Base-by-base conservation (phyloP, 2,888 invertebrate species). In the Hydriomena furcata region DNA sequence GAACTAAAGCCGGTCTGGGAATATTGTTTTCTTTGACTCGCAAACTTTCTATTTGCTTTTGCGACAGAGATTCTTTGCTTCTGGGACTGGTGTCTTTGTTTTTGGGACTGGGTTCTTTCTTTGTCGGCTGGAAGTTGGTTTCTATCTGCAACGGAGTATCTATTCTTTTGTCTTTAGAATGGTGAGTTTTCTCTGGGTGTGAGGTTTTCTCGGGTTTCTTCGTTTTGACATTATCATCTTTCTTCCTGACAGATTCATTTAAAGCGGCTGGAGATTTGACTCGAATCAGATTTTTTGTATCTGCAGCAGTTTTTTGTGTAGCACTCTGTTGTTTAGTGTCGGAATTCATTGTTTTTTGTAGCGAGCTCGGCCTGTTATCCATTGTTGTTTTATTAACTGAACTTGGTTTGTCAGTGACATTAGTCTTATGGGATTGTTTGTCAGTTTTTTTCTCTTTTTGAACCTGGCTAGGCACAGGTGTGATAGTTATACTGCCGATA, bases 401-500 rank as follows among this genome's bases (percentile, higher is more conserved):
- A 31, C 20, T 31, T 5, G 27, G 44, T 21, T 5, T 30, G 1
- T 34, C 34, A 1, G 37, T 12, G 4, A 24, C 24, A 11, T 7
- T 27, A n/a, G 23, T 23, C 31, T 41, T 31, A n/a, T 6, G 2
- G 23, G 1, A 12, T 13, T 24, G 17, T 25, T 52, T 46, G 0
- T 52, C 47, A 13, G 78, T 74, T 47, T 82, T 82, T 4, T 81
- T 77, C 42, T 82, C 61, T 73, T 78, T 7, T 49, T 74, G 54
- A 11, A 65, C 5, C 48, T 74, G 54, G 11, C 55, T 74, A 1
- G 68, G 65, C 1, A 91, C 88, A 0, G 91, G 82, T 0, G 91
- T 90, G 40, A 91, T 91, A 0, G 91, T 91, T 52, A 91, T 84
- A 55, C 87, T 84, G 65, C 90, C 88, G 27, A 88, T 84, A 50